phyloP scores from a whole-genome alignment of 2,888 invertebrate species.

The Apotomis turbidana region DNA sequence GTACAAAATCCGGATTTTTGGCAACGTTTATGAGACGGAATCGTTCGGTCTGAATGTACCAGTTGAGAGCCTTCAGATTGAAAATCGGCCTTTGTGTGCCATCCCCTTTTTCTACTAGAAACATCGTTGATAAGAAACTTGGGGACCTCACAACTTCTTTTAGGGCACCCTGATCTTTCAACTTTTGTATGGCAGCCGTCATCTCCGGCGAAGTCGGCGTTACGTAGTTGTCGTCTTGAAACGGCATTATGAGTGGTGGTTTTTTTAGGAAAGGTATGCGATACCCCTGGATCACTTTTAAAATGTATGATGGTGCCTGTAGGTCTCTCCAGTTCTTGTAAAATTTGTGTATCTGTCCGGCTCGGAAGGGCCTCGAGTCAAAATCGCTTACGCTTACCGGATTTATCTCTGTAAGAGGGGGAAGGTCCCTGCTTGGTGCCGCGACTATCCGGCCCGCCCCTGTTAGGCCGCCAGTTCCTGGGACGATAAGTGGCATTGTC shows the following conservation, averaged over 20 bases:
- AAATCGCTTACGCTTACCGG: background rate
- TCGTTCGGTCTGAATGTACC: background rate
- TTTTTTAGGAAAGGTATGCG: slow-evolving; percentile 1
- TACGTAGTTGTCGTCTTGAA: too few relatives aligned
- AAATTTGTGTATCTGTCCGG: background rate
- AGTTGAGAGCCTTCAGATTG: background rate
- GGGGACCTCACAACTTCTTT: background rate
- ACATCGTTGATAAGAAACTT: slow-evolving; percentile 1
- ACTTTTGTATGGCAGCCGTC: background rate
- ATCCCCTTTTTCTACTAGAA: background rate
- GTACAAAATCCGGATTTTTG: slow-evolving; percentile 42
- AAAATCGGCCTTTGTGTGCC: background rate
- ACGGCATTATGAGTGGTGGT: background rate
- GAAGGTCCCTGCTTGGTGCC: background rate
- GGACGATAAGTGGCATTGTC: background rate
- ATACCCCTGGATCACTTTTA: background rate
- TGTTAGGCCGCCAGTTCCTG: background rate
- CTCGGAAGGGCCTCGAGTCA: slow-evolving; percentile 7
- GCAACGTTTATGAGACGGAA: background rate
- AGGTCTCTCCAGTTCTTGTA: background rate
- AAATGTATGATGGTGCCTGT: slow-evolving; percentile 1
- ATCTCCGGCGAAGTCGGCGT: too few relatives aligned
- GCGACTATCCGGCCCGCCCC: background rate
- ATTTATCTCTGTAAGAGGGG: too few relatives aligned
- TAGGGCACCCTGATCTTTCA: background rate